These are phyloP conservation scores for Anneissia japonica DNA, from an alignment of 35 echinoderm and acorn worm species.

Conservation along the genomic window DNA sequence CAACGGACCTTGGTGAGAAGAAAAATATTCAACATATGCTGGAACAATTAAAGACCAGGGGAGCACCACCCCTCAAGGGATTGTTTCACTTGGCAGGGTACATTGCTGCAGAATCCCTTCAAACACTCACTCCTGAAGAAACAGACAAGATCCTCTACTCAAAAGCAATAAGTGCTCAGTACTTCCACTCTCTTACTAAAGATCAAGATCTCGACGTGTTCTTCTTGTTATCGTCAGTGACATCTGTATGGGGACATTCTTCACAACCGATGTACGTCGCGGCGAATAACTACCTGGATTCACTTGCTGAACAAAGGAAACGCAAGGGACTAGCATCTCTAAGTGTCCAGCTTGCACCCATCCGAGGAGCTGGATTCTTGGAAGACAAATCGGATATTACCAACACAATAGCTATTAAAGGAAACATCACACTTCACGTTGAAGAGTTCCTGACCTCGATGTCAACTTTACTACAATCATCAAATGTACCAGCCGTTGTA, in stretches of 20 bases:
- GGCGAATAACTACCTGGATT: constrained; percentile 29
- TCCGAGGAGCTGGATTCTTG: constrained; percentile 47
- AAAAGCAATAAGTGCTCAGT: constrained; percentile 21
- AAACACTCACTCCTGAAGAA: constrained; percentile 12
- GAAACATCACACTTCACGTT: constrained; percentile 46
- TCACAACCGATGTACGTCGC: constrained; percentile 33
- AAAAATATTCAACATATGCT: no score
- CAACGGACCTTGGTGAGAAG: background rate
- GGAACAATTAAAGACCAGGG: no score
- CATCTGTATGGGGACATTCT: constrained; percentile 39
- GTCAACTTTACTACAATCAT: constrained; percentile 40
- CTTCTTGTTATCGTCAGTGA: constrained; percentile 40
- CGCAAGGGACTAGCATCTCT: constrained; percentile 41
- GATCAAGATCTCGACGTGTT: constrained; percentile 52
- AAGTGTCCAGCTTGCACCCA: constrained; percentile 44
- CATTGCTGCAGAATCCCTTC: constrained; percentile 19
- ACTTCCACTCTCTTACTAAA: constrained; percentile 41
- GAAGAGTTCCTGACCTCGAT: constrained; percentile 67
- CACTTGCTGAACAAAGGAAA: constrained; percentile 40
- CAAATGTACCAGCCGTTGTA: constrained; percentile 30
- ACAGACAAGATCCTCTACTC: constrained; percentile 7
- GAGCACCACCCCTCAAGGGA: constrained; percentile 28
- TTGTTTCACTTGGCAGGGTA: constrained; percentile 50
- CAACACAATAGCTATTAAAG: no score
- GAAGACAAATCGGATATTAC: constrained; percentile 7